Evolutionary conservation across 2,113 vertebrate genomes (phyloP).

Genomic region (Chloropsis cyanopogon): DNA sequence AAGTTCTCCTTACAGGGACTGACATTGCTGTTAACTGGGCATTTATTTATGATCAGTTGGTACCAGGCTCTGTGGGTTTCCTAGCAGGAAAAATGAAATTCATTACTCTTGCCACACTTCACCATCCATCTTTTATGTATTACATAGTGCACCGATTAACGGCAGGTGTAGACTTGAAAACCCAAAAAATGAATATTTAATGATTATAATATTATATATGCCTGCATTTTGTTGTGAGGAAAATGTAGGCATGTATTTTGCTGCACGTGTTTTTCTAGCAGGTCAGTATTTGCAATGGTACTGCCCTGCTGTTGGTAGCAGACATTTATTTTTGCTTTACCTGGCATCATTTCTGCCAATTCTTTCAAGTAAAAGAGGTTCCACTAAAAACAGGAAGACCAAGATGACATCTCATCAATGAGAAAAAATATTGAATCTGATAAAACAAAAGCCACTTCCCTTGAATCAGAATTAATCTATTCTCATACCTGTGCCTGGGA

Average conservation of each 20-base stretch:
- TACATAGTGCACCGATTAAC: slow-evolving; percentile 23
- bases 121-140: slow-evolving; percentile 56
- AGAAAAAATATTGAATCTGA: not conserved
- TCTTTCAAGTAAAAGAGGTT: not conserved
- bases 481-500: not conserved
- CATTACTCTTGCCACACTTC: slow-evolving; percentile 58
- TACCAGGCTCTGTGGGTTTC: slow-evolving; percentile 45
- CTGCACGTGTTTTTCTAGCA: not conserved
- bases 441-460: not conserved
- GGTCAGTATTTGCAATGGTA: not conserved
- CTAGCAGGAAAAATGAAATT: slow-evolving; percentile 59
- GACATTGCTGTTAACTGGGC: slow-evolving; percentile 62
- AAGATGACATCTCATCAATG: not conserved
- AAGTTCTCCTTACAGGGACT: slow-evolving; percentile 52
- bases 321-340: not conserved
- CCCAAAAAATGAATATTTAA: slow-evolving; percentile 49
- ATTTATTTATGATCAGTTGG: slow-evolving; percentile 61
- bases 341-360: not conserved
- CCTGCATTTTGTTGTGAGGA: not conserved
- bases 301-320: not conserved
- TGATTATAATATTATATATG: slow-evolving; percentile 13
- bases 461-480: not conserved
- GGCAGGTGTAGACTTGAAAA: slow-evolving; percentile 25
- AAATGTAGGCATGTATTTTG: not conserved
- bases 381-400: not conserved